Base-by-base conservation (phyloP, 2,113 vertebrate genomes). In the Ciconia boyciana region DNA sequence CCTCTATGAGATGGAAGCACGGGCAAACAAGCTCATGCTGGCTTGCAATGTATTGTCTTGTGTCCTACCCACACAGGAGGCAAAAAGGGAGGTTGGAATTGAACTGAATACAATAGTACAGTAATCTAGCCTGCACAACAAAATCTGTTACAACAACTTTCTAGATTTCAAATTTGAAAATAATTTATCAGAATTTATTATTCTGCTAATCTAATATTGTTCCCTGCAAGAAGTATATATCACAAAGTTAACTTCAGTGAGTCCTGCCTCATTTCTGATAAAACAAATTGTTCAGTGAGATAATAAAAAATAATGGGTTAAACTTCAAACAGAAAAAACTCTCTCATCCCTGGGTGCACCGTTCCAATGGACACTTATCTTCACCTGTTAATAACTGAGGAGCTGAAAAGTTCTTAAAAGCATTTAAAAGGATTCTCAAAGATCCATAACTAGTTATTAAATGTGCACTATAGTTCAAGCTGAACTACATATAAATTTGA, bases 251-350 rank as follows among this genome's bases (percentile, higher is more conserved):
- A 60, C 51, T 72, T 64, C 44, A 48, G 44, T 31, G 84, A 85
- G 52, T 65, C 49, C 44, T 85, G 52, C 6, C 52, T 89, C 61
- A 48, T 72, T 85, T 72, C 54, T 58, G 75, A 48, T 54, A 80
- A 29, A 91, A 58, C 32, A 93, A 58, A 87, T 64, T 64, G 20
- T 36, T 74, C 66, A 80, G 29, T 15, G 32, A 94, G 46, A 87
- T 55, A 93, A 57, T 77, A 90, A 79, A 87, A 52, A 93, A 57
- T 77, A 90, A 79, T 16, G 14, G 68, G 48, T 91, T 79, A 76
- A 84, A 95, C 65, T 77, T 93, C 58, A 94, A 90, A 93, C 34
- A 95, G 69, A 82, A 87, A 87, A 85, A 95, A 69, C 29, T 26
- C 1, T 34, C 60, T 89, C 57, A 89, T 75, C 61, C 52, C 15